Evolutionary conservation across 2,113 vertebrate genomes (phyloP).

Genomic region (Hippocampus zosterae): DNA sequence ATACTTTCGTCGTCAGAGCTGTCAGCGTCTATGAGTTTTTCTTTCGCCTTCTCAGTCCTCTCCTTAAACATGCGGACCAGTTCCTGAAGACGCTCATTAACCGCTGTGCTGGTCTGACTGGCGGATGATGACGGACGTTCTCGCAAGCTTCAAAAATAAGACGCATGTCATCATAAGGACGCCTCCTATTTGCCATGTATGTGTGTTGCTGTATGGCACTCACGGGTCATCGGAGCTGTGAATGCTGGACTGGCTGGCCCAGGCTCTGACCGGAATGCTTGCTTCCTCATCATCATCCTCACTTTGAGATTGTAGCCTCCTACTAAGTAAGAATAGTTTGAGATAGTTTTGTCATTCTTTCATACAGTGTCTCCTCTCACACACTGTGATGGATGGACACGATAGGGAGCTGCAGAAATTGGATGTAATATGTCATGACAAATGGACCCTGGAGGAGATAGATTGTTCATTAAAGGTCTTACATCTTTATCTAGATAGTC

Average conservation of each 20-base stretch:
- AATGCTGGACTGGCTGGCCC: slow-evolving; percentile 72
- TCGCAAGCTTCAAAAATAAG: slow-evolving; percentile 56
- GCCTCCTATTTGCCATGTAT: background rate
- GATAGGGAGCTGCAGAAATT: background rate
- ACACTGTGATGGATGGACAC: background rate
- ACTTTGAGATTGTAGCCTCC: slow-evolving; percentile 66
- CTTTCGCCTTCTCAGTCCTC: slow-evolving; percentile 88
- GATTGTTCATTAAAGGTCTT: slow-evolving; percentile 44
- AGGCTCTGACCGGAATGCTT: slow-evolving; percentile 54
- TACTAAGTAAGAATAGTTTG: slow-evolving; percentile 37
- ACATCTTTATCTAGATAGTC: slow-evolving; percentile 71
- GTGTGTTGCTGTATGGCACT: slow-evolving; percentile 16
- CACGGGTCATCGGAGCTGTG: slow-evolving; percentile 71
- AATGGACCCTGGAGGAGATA: slow-evolving; percentile 4
- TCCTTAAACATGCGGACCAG: slow-evolving; percentile 89
- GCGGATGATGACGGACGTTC: slow-evolving; percentile 73
- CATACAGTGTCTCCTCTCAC: background rate
- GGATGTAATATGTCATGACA: background rate
- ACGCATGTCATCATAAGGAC: background rate
- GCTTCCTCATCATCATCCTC: slow-evolving; percentile 74
- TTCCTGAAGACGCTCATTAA: slow-evolving; percentile 87
- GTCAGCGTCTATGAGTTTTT: slow-evolving; percentile 87
- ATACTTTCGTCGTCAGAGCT: slow-evolving; percentile 86
- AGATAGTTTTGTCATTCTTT: background rate
- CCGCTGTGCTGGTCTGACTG: slow-evolving; percentile 78